phyloP scores from a whole-genome alignment of 2,797 vertebrate genomes.

The Carduelis carduelis region DNA sequence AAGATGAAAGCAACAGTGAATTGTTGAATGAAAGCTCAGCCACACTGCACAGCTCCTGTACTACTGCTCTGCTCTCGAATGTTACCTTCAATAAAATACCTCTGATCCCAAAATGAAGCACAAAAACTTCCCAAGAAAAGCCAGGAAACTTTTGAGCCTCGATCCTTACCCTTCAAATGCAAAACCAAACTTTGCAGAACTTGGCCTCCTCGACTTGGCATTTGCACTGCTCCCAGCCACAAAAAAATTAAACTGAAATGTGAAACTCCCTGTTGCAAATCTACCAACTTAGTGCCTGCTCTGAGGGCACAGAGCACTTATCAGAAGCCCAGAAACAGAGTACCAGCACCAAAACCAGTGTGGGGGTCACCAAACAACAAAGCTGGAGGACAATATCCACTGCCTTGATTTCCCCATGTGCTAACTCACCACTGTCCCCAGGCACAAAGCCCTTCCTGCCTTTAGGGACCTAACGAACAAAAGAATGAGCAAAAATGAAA shows the following conservation, averaged over 20 bases:
- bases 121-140: neutral
- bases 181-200: neutral
- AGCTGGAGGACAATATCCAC: neutral
- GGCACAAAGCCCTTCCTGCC: rapidly evolving
- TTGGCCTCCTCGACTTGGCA: too few relatives aligned
- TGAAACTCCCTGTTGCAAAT: neutral
- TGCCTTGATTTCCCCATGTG: neutral
- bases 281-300: neutral
- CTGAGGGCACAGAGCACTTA: neutral
- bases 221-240: rapidly evolving
- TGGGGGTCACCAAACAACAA: neutral
- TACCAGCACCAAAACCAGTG: neutral
- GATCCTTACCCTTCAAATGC: neutral
- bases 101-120: neutral
- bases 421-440: rapidly evolving
- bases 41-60: neutral
- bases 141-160: neutral
- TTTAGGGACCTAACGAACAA: rapidly evolving
- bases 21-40: neutral
- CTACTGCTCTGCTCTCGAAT: neutral
- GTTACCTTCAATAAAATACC: neutral
- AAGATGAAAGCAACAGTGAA: neutral
- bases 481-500: conserved; percentile 23
- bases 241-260: neutral
- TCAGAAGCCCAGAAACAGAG: neutral